These are phyloP conservation scores for Umimayanthus chanpuru DNA, from an alignment of 92 coral and sea anemone species.

Conservation along the genomic window DNA sequence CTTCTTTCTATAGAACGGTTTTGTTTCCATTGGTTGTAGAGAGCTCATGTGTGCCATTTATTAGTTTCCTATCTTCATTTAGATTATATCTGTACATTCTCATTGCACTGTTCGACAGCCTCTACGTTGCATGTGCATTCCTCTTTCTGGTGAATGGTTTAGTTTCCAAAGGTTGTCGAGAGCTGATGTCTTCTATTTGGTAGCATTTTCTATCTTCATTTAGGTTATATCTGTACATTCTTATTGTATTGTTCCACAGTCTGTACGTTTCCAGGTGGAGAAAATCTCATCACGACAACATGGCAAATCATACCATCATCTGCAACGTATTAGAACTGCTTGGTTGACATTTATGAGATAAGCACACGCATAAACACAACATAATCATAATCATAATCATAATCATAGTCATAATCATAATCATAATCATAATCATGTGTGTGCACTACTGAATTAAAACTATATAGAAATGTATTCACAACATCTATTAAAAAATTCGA, in stretches of 20 bases:
- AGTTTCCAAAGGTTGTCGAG: no score
- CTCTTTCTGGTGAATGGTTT: no score
- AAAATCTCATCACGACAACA: background rate
- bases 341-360: background rate
- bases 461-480: no score
- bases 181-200: background rate
- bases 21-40: no score
- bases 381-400: no score
- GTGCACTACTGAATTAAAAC: no score
- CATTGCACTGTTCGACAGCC: background rate
- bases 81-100: background rate
- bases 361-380: background rate
- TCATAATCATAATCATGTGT: no score
- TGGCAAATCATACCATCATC: background rate
- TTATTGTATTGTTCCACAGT: background rate
- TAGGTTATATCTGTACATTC: background rate
- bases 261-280: constrained; percentile 10
- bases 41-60: background rate
- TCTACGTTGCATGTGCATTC: no score
- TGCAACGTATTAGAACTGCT: background rate
- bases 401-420: no score
- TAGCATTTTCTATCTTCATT: background rate
- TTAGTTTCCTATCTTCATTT: no score
- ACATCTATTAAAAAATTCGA: no score
- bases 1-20: no score